A percentile compares a stretch with the other conserved stretches of the same genome.
phyloP scores from a whole-genome alignment of 2,888 invertebrate species.

The Pseudococcus jackbeardsleyi region DNA sequence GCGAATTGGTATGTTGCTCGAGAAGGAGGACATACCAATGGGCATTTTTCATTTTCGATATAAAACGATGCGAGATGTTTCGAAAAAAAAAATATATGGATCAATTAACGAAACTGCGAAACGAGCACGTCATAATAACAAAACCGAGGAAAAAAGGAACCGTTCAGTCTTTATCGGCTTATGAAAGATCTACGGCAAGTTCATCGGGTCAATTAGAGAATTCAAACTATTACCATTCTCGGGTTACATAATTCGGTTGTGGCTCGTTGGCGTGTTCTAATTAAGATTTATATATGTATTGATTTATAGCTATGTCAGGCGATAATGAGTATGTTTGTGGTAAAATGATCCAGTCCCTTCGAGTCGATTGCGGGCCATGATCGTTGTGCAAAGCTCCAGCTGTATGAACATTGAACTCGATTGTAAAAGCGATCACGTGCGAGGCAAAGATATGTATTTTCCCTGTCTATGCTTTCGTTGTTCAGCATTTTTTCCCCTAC shows the following conservation, averaged over 20 bases:
- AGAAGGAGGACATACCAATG: no score
- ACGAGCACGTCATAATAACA: background rate
- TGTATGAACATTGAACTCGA: background rate
- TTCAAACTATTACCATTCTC: background rate
- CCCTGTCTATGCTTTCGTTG: background rate
- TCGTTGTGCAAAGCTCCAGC: background rate
- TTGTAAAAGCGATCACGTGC: conserved; percentile 8
- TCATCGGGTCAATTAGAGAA: conserved; percentile 9
- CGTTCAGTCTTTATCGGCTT: background rate
- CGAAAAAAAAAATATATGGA: background rate
- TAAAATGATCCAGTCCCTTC: background rate
- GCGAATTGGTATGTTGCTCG: no score
- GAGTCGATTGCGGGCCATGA: background rate
- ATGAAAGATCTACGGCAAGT: conserved; percentile 17
- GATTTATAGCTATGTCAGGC: conserved; percentile 1
- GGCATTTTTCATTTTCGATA: background rate
- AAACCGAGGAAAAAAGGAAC: background rate
- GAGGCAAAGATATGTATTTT: background rate
- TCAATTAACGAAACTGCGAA: background rate
- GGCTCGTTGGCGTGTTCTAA: background rate
- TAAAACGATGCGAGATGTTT: background rate
- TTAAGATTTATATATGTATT: conserved; percentile 15
- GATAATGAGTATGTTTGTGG: conserved; percentile 17
- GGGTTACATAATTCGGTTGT: conserved; percentile 4
- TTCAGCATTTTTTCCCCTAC: background rate